Evolutionary conservation across 2,888 invertebrate genomes (phyloP).

Genomic region (Chorisops tibialis): DNA sequence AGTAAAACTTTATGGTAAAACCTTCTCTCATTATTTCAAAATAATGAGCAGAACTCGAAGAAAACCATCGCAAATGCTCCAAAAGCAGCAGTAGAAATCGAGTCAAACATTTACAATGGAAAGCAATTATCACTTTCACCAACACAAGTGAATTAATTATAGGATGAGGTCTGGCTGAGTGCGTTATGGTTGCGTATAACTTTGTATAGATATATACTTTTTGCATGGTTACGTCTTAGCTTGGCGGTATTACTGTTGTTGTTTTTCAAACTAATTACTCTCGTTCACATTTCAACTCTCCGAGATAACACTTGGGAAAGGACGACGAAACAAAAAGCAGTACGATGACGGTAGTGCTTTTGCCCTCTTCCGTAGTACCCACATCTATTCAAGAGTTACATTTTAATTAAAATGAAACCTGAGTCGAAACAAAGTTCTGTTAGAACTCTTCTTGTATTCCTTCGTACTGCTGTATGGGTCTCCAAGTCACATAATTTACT

Average conservation of each 20-base stretch:
- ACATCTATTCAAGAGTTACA: neutral
- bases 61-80: no score
- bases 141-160: conserved; percentile 8
- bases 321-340: neutral
- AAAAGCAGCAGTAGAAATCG: no score
- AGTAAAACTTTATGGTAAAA: no score
- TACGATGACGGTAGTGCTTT: neutral
- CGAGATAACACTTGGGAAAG: neutral
- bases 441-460: neutral
- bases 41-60: no score
- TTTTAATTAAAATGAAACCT: conserved; percentile 25
- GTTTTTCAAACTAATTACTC: conserved; percentile 16
- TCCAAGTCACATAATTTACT: neutral
- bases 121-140: conserved; percentile 10
- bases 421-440: conserved; percentile 12
- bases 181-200: neutral
- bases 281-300: conserved; percentile 1
- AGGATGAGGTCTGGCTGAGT: neutral
- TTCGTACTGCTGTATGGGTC: neutral
- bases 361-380: neutral
- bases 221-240: neutral
- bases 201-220: no score
- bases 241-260: neutral
- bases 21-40: no score
- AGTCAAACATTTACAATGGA: neutral